These are phyloP conservation scores for Xestia ashworthii DNA, from an alignment of 2,888 invertebrate species.

Conservation along the genomic window DNA sequence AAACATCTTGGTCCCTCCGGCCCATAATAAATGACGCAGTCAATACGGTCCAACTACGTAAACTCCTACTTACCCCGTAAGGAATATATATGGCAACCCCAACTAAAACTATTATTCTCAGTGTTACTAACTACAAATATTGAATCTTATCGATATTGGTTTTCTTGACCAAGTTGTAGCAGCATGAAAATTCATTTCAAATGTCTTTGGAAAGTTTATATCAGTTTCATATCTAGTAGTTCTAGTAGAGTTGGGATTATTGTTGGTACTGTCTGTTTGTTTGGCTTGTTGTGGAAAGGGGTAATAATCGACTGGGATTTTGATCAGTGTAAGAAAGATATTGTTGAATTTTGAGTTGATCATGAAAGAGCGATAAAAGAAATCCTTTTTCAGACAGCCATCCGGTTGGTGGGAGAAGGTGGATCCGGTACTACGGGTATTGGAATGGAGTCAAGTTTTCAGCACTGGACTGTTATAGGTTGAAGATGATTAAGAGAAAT, in stretches of 20 bases:
- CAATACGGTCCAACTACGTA: constrained; percentile 60
- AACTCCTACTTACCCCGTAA: constrained; percentile 53
- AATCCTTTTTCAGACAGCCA: too few species aligned
- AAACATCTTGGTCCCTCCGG: constrained; percentile 62
- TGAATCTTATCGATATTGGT: constrained; percentile 77
- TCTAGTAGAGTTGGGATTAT: constrained; percentile 53
- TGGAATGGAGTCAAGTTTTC: neutral
- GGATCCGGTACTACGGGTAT: too few species aligned
- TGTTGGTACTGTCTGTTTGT: constrained; percentile 50
- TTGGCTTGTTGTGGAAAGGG: constrained; percentile 13
- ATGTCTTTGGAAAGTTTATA: constrained; percentile 64
- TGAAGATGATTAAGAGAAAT: too few species aligned
- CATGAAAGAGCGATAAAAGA: neutral
- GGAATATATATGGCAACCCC: constrained; percentile 58
- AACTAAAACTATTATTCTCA: constrained; percentile 67
- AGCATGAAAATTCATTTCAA: constrained; percentile 67
- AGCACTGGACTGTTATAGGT: neutral
- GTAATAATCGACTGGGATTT: constrained; percentile 41
- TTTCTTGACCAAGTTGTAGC: constrained; percentile 66
- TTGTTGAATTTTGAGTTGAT: too few species aligned
- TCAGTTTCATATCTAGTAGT: constrained; percentile 60
- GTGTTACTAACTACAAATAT: constrained; percentile 77
- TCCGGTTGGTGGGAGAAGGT: too few species aligned
- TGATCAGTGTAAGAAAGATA: constrained; percentile 4
- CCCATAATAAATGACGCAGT: constrained; percentile 60